Base-by-base conservation (phyloP, 2,888 invertebrate species). In the Nemapogon koenigi region DNA sequence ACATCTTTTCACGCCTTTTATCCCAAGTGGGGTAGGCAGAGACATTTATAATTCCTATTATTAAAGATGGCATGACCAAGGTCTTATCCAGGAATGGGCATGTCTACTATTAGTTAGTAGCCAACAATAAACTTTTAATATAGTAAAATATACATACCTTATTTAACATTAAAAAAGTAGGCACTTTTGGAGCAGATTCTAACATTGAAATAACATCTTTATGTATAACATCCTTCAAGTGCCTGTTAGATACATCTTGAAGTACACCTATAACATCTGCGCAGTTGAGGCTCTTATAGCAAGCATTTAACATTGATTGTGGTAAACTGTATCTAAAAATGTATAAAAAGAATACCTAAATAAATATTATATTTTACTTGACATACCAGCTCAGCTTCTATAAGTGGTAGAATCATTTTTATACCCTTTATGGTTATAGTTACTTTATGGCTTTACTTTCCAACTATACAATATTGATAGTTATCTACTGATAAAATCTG, bases 251-350 rank as follows among this genome's bases (percentile, higher is more conserved):
- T 3, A 86, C 86, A 70, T 97, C 97, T 57, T 96, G 94, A 14
- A 97, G 75, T 1, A 96, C 90, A 4, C 91, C 91, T 48, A 97
- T 81, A 2, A 94, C 66, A 72, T 96, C 88, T 0, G 92, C 90
- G 57, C 87, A 81, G 45, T 81, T 62, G 28, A 91, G 61, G 36
- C 87, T 83, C 62, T 65, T 66, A 68, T 81, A 51, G 75, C 86
- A 75, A 73, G 79, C 81, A 25, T 46, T 48, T 38, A 66, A 51
- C 76, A 80, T 79, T 15, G 71, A 61, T 16, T 60, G 58, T 16
- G 76, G 75, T 31, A 79, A 55, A 40, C 68, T 66, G 46, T 65
- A 67, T 50, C 72, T 70, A 26, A 52, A 30, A 62, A 59, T 11
- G 36, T 30, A 36, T 32, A 18, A 7, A 16, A 26, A 11, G n/a